Base-by-base conservation (phyloP, 2,113 vertebrate genomes). In the Neoarius graeffei region DNA sequence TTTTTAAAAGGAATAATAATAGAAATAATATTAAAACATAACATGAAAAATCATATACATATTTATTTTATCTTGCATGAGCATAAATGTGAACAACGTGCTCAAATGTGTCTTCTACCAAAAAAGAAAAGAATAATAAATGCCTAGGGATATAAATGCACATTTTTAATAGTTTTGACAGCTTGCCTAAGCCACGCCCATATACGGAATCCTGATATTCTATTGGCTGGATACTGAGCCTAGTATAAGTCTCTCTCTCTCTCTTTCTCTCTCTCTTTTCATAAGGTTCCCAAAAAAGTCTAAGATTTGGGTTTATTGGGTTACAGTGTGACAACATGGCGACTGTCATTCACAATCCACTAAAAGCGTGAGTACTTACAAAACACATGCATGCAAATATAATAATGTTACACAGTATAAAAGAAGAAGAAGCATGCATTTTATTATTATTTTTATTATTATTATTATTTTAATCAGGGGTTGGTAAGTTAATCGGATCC, bases 261-360 rank as follows among this genome's bases (percentile, higher is more conserved):
- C 73, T 76, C 48, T 50, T 48, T 76, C 48, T 50, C 20, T 52
- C 25, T 54, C 48, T 79, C 25, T 52, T 9, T 79, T n/a, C 92
- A 90, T 87, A 92, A 91, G 91, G 94, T 91, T 94, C 93, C 94
- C 92, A 95, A 95, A 94, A 94, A 94, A 71, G 94, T 94, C 93
- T 91, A 94, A 97, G 97, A 96, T 96, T 97, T 98, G 96, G 96
- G 94, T 97, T 69, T 99, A 98, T 97, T 98, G 95, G 96, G 96
- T 97, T 98, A 97, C 97, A 97, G 96, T 97, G 96, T 96, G 96
- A 96, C 97, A 98, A 99, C 97, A 99, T 99, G 98, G 98, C 98
- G 98, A 97, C 98, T 97, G 98, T 98, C 97, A 99, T 99, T 99
- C 98, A 99, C 96, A 99, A 99, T 96, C 98, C 97, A 94, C 96